Conservation (phyloP, 2,797 vertebrate species). For the Zalophus californianus region DNA sequence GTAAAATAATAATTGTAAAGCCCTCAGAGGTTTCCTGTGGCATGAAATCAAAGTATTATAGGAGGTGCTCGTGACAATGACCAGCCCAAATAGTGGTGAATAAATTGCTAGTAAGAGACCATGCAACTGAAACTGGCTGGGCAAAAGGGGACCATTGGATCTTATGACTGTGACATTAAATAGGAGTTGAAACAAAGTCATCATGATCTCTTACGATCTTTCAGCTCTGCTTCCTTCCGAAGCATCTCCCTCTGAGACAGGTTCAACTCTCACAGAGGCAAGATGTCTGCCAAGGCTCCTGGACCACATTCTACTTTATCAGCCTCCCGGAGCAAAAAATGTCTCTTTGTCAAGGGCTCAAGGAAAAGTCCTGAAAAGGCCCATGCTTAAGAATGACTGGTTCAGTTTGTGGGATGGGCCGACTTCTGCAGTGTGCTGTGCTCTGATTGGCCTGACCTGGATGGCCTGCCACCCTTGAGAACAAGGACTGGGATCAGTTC, state of each 20-base stretch:
- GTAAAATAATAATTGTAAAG: slow-evolving; percentile 2
- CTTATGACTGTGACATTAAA: background rate
- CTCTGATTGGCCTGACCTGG: background rate
- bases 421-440: background rate
- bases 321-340: background rate
- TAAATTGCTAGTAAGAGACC: background rate
- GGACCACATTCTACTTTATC: background rate
- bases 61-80: background rate
- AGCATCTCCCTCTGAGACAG: background rate
- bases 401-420: background rate
- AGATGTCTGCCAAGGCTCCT: background rate
- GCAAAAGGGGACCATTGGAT: background rate
- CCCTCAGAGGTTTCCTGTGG: background rate
- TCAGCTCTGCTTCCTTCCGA: background rate
- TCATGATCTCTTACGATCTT: background rate
- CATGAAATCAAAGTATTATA: background rate
- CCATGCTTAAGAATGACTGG: background rate
- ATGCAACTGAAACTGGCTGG: background rate
- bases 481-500: background rate
- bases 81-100: background rate
- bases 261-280: background rate
- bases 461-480: background rate
- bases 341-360: background rate
- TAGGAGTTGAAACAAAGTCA: background rate
- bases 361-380: background rate